A percentile compares a stretch with the other conserved stretches of the same genome.
Conservation (phyloP, 1,140 invertebrate genomes). For the Kradibia gibbosae region DNA sequence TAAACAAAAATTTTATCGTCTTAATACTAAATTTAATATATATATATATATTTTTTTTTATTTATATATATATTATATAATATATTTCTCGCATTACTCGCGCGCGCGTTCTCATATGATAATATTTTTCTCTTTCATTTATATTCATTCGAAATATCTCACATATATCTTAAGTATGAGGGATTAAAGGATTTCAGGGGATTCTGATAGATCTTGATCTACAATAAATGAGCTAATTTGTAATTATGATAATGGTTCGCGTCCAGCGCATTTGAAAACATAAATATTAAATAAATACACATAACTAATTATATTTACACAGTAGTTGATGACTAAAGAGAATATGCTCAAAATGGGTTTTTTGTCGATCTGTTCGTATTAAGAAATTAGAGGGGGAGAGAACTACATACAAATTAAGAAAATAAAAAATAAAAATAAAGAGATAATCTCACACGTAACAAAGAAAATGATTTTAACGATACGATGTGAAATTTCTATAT, state of each 20-base stretch:
- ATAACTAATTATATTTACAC: conserved; percentile 67
- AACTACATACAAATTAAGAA: not conserved
- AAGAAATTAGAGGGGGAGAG: conserved; percentile 7
- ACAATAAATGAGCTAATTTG: conserved; percentile 58
- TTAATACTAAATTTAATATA: conserved; percentile 55
- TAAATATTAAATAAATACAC: conserved; percentile 69
- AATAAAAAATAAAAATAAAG: not conserved
- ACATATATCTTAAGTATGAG: conserved; percentile 6
- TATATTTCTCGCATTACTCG: conserved; percentile 48
- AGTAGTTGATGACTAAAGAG: conserved; percentile 40
- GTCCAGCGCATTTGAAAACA: conserved; percentile 70
- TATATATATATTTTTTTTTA: too few species aligned
- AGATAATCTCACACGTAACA: not conserved
- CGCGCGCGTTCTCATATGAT: conserved; percentile 33
- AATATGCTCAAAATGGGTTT: conserved; percentile 9
- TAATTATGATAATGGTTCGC: conserved; percentile 65
- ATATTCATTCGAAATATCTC: conserved; percentile 19
- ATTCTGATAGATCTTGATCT: conserved; percentile 5
- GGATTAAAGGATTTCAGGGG: conserved; percentile 17
- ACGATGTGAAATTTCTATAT: too few species aligned
- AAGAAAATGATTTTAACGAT: too few species aligned
- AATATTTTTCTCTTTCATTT: conserved; percentile 41
- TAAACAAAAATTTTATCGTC: conserved; percentile 63
- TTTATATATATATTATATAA: conserved; percentile 57
- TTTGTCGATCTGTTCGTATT: conserved; percentile 36